Base-by-base conservation (phyloP, 1,140 invertebrate species). In the Ips nitidus region DNA sequence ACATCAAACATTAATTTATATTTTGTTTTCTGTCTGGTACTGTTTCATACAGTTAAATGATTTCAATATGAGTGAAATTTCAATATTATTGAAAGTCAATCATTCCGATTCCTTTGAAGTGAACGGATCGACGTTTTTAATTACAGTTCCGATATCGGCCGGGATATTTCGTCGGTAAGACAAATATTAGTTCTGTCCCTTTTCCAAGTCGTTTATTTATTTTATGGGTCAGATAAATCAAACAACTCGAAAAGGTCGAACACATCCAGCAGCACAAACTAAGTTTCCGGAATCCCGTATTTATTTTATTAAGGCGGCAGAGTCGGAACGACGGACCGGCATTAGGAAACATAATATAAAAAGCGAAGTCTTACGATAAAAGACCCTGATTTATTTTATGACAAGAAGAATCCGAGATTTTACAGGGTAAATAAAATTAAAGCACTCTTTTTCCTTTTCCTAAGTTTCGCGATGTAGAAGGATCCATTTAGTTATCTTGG, bases 341-440 rank as follows among this genome's bases (percentile, higher is more conserved):
- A 69, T 69, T 62, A 61, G 59, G 66, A 61, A 62, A 69, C 66
- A 69, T 69, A 53, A 69, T 69, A 69, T 69, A 69, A 69, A 69
- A 69, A 69, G 66, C 66, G 52, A 52, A 69, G 59, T 53, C 57
- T 47, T 56, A 69, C 66, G 66, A 69, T 69, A 69, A 69, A 69
- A 45, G 66, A 62, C 52, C 58, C 66, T 69, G 66, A 69, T 69
- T 69, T 69, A 69, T 69, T 69, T 69, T 69, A 69, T 69, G 66
- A 69, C 58, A 53, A 60, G 52, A 55, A 56, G 58, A 69, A 69
- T 69, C 66, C 66, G 66, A 61, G 66, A 69, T 69, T 69, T 69
- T 69, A 69, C 66, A 69, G 66, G 66, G 66, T 69, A 69, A 69
- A 69, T 69, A 69, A 69, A 69, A 69, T 69, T 69, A 69, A 69